A percentile compares a stretch with the other conserved stretches of the same genome.
Conservation (phyloP, 2,888 invertebrate genomes). For the Cremastinae sp. region DNA sequence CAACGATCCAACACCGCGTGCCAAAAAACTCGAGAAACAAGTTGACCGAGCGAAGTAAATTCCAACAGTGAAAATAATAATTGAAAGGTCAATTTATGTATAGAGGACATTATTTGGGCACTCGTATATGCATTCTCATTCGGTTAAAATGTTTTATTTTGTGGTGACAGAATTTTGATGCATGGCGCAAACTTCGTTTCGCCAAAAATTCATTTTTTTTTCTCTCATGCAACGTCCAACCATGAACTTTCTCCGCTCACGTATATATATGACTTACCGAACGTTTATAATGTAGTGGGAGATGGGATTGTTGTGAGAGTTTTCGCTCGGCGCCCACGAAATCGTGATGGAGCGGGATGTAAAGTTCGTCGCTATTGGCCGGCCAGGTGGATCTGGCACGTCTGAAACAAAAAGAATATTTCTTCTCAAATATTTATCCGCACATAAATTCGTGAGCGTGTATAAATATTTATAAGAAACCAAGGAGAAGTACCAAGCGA, state of each 20-base stretch:
- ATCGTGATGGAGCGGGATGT: constrained; percentile 88
- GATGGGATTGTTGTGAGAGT: constrained; percentile 86
- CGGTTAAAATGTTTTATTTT: too few relatives aligned
- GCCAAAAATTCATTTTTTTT: background rate
- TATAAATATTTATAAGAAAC: background rate
- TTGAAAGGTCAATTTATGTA: background rate
- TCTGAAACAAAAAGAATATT: constrained; percentile 81
- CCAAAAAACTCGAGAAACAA: too few relatives aligned
- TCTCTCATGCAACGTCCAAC: background rate
- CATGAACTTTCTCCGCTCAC: background rate
- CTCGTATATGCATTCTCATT: too few relatives aligned
- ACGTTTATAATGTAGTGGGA: constrained; percentile 88
- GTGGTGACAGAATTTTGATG: too few relatives aligned
- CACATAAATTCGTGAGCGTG: constrained; percentile 3
- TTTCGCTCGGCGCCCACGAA: constrained; percentile 88
- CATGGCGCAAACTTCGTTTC: background rate
- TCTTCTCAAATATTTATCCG: constrained; percentile 29
- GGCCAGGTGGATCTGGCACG: constrained; percentile 87
- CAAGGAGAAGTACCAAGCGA: background rate
- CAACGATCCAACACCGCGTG: too few relatives aligned
- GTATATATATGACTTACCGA: constrained; percentile 83
- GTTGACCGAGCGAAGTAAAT: too few relatives aligned
- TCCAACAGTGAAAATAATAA: too few relatives aligned
- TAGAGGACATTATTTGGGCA: too few relatives aligned
- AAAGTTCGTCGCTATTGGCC: constrained; percentile 87